phyloP scores from a whole-genome alignment of 2,888 invertebrate species.

The Acanthacorydalis orientalis region DNA sequence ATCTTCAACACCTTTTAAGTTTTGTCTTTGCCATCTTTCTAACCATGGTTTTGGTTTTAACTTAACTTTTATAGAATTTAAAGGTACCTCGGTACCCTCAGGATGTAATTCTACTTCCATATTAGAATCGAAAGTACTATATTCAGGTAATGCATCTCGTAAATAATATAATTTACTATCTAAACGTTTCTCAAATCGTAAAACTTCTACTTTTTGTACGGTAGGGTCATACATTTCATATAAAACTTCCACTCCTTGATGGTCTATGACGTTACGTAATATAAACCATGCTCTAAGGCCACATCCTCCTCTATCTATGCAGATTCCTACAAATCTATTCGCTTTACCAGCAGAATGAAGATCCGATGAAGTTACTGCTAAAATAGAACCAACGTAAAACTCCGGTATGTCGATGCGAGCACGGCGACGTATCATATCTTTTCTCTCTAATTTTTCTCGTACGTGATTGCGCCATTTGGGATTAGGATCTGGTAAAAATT shows the following conservation, averaged over 20 bases:
- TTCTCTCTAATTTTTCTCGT: slow-evolving; percentile 75
- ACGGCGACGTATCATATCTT: slow-evolving; percentile 82
- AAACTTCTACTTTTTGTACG: slow-evolving; percentile 74
- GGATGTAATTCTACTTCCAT: slow-evolving; percentile 72
- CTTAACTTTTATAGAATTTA: slow-evolving; percentile 58
- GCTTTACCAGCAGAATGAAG: slow-evolving; percentile 68
- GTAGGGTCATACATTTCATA: slow-evolving; percentile 91
- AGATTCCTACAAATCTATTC: slow-evolving; percentile 84
- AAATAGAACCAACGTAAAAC: slow-evolving; percentile 91
- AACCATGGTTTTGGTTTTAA: slow-evolving; percentile 77
- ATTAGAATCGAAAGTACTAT: slow-evolving; percentile 80
- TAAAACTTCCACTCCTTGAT: slow-evolving; percentile 51
- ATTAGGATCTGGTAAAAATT: slow-evolving; percentile 82
- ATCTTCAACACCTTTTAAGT: slow-evolving; percentile 50
- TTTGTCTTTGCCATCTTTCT: slow-evolving; percentile 71
- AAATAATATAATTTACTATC: slow-evolving; percentile 82
- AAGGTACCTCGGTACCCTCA: slow-evolving; percentile 59
- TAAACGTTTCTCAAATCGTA: slow-evolving; percentile 80
- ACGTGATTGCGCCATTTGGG: slow-evolving; percentile 59
- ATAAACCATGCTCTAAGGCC: slow-evolving; percentile 76
- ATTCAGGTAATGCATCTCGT: slow-evolving; percentile 77
- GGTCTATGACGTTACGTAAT: slow-evolving; percentile 84
- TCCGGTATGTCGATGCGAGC: slow-evolving; percentile 79
- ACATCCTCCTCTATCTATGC: slow-evolving; percentile 66
- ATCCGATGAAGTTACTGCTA: slow-evolving; percentile 80